phyloP scores from a whole-genome alignment of 2,888 invertebrate genomes.

The Fragum fragum region DNA sequence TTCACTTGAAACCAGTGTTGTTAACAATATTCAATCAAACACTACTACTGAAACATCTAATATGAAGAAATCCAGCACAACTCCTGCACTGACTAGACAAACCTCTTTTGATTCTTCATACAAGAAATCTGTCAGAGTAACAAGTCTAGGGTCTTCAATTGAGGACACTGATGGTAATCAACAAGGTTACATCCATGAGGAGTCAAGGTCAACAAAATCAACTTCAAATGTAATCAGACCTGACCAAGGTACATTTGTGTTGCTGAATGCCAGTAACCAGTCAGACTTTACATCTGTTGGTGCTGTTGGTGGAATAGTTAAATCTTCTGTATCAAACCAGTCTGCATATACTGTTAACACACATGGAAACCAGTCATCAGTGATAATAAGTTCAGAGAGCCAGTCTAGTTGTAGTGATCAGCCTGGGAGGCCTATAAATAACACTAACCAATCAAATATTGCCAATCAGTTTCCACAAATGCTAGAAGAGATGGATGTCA shows the following conservation, averaged over 20 bases:
- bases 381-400: conserved; percentile 60
- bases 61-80: conserved; percentile 63
- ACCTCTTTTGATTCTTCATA: conserved; percentile 66
- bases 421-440: conserved; percentile 41
- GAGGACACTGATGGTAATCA: conserved; percentile 39
- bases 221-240: conserved; percentile 34
- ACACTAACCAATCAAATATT: conserved; percentile 43
- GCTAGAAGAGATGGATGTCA: conserved; percentile 73
- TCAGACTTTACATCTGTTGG: conserved; percentile 26
- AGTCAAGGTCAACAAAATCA: conserved; percentile 10
- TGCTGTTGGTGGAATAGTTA: conserved; percentile 30
- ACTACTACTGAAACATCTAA: conserved; percentile 32
- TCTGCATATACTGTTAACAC: conserved; percentile 33
- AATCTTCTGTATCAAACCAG: conserved; percentile 37
- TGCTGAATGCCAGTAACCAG: conserved; percentile 39
- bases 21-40: conserved; percentile 9
- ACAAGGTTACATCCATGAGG: conserved; percentile 15
- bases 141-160: conserved; percentile 62
- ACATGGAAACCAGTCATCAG: conserved; percentile 51
- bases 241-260: conserved; percentile 39
- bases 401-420: conserved; percentile 56
- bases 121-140: conserved; percentile 56
- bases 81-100: conserved; percentile 62
- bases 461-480: conserved; percentile 61
- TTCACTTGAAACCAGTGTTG: conserved; percentile 42